A percentile compares a stretch with the other conserved stretches of the same genome.
These are phyloP conservation scores for Gobio gobio DNA, from an alignment of 2,113 vertebrate species.

Conservation along the genomic window DNA sequence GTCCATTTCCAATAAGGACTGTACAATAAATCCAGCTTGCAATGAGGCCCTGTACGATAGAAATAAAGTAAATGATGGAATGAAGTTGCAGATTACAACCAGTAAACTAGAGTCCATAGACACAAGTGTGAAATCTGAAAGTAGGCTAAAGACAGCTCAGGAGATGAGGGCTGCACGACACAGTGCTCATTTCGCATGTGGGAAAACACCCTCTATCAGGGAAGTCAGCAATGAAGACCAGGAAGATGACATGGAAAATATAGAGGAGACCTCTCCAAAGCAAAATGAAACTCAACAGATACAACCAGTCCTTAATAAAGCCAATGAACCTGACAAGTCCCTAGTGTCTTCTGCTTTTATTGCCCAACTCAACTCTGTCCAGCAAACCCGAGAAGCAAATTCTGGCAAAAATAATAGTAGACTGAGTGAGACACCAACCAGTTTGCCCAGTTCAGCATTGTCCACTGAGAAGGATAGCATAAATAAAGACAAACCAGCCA, in stretches of 20 bases:
- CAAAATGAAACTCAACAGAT: constrained; percentile 34
- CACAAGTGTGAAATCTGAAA: constrained; percentile 65
- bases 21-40: constrained; percentile 12
- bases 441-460: background rate
- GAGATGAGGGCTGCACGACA: constrained; percentile 72
- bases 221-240: constrained; percentile 81
- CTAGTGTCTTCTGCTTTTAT: constrained; percentile 25
- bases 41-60: constrained; percentile 62
- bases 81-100: constrained; percentile 49
- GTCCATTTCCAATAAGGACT: constrained; percentile 16
- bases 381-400: constrained; percentile 37
- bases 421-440: constrained; percentile 34
- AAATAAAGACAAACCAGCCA: constrained; percentile 27
- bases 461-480: constrained; percentile 34
- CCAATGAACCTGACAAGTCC: constrained; percentile 46
- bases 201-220: constrained; percentile 77
- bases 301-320: constrained; percentile 24
- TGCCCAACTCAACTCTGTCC: constrained; percentile 23
- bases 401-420: constrained; percentile 9
- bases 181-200: constrained; percentile 73
- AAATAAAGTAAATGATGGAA: constrained; percentile 53
- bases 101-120: constrained; percentile 61
- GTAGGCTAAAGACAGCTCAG: constrained; percentile 68
- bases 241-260: constrained; percentile 73
- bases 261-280: constrained; percentile 53